phyloP scores from a whole-genome alignment of 1,140 invertebrate species.

The Bathynomus jamesi region DNA sequence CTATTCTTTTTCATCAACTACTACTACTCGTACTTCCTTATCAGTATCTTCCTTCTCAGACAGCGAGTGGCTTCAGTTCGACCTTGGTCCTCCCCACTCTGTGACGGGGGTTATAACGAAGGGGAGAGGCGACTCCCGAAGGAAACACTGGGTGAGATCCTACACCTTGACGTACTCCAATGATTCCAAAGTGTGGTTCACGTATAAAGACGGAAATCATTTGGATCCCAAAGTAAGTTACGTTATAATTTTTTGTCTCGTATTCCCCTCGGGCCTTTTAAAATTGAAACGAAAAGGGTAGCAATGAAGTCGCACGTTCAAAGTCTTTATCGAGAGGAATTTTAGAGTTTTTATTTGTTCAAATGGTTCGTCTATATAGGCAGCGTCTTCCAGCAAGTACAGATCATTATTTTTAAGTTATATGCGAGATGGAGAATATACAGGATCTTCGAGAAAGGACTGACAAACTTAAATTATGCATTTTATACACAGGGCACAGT shows the following conservation, averaged over 20 bases:
- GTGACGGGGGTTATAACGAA: slow-evolving; percentile 51
- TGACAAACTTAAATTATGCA: too few relatives aligned
- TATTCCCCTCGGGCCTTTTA: neutral
- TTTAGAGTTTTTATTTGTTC: too few relatives aligned
- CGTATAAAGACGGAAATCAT: slow-evolving; percentile 53
- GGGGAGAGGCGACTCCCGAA: slow-evolving; percentile 49
- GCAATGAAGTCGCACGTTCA: neutral
- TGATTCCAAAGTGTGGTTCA: slow-evolving; percentile 50
- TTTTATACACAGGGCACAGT: too few relatives aligned
- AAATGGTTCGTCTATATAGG: too few relatives aligned
- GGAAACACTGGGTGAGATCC: slow-evolving; percentile 51
- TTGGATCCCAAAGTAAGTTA: slow-evolving; percentile 49
- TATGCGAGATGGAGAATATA: too few relatives aligned
- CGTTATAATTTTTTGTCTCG: neutral
- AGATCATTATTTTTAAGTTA: too few relatives aligned
- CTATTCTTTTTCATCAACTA: too few relatives aligned
- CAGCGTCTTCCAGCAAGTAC: too few relatives aligned
- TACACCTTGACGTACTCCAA: slow-evolving; percentile 54
- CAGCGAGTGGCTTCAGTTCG: slow-evolving; percentile 53
- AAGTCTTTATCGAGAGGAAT: too few relatives aligned
- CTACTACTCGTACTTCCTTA: too few relatives aligned
- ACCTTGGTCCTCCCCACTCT: slow-evolving; percentile 51
- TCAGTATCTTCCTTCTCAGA: too few relatives aligned
- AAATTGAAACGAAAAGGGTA: neutral
- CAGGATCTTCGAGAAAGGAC: too few relatives aligned